phyloP scores from a whole-genome alignment of 2,113 vertebrate species.

The Casuarius casuarius region DNA sequence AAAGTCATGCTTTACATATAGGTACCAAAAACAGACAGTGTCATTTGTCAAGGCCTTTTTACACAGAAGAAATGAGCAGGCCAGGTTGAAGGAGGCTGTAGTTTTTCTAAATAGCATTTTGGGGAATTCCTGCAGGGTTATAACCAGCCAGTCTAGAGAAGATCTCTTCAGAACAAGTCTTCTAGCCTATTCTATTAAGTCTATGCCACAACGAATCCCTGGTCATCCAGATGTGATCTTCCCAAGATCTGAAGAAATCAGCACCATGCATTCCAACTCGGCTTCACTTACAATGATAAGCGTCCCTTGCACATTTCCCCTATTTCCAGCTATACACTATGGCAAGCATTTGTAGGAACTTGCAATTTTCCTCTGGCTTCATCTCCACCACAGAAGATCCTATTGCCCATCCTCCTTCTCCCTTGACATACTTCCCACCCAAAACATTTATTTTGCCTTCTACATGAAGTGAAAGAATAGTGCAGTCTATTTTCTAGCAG shows the following conservation, averaged over 20 bases:
- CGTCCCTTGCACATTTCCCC: neutral
- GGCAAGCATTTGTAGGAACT: neutral
- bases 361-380: neutral
- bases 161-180: neutral
- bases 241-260: neutral
- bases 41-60: constrained; percentile 4
- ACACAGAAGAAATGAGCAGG: neutral
- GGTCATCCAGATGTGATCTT: neutral
- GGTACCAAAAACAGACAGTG: neutral
- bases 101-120: neutral
- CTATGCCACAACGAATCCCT: neutral
- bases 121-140: neutral
- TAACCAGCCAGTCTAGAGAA: neutral
- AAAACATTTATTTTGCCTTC: neutral
- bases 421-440: neutral
- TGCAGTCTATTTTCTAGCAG: too few species aligned
- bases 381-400: neutral
- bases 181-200: neutral
- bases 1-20: neutral
- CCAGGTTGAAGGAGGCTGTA: neutral
- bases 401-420: neutral
- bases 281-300: neutral
- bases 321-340: neutral
- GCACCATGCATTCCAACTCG: neutral
- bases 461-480: neutral